phyloP scores from a whole-genome alignment of 2,888 invertebrate species.

The Leptarthrus brevirostris region DNA sequence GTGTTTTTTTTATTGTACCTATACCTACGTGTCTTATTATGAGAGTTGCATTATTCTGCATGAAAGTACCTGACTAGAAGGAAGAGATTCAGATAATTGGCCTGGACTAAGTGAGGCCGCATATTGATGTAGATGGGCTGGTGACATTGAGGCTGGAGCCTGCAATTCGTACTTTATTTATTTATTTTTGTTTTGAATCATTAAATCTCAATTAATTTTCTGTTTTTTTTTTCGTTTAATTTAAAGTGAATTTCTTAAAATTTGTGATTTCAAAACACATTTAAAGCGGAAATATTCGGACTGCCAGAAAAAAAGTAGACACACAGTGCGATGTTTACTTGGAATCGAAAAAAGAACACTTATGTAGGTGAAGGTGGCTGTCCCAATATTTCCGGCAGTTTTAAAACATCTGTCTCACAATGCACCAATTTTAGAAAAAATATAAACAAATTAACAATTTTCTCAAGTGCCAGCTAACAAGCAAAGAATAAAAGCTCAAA shows the following conservation, averaged over 20 bases:
- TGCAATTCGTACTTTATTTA: constrained; percentile 66
- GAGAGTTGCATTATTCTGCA: constrained; percentile 34
- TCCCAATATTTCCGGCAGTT: constrained; percentile 10
- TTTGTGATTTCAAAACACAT: neutral
- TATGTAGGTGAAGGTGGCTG: neutral
- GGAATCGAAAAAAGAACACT: too few relatives aligned
- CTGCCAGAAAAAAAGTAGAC: neutral
- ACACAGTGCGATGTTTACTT: constrained; percentile 3
- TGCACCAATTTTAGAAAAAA: constrained; percentile 43
- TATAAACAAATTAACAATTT: constrained; percentile 20
- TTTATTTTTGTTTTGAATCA: constrained; percentile 33
- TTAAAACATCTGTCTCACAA: constrained; percentile 27
- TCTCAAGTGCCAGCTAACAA: constrained; percentile 1
- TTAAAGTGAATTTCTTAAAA: neutral
- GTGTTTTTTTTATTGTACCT: constrained; percentile 16
- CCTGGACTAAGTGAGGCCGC: constrained; percentile 73
- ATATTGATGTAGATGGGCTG: constrained; percentile 85
- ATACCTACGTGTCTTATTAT: constrained; percentile 7
- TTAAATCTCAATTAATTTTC: too few relatives aligned
- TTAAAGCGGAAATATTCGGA: constrained; percentile 20
- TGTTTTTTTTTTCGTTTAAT: too few relatives aligned
- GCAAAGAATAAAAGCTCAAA: neutral
- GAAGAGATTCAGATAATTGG: constrained; percentile 81
- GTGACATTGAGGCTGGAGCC: constrained; percentile 93
- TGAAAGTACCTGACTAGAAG: constrained; percentile 80